Percentiles rank a stretch among this genome's conserved stretches.
Evolutionary conservation across 2,797 vertebrate genomes (phyloP).

Genomic region (Tamandua tetradactyla): DNA sequence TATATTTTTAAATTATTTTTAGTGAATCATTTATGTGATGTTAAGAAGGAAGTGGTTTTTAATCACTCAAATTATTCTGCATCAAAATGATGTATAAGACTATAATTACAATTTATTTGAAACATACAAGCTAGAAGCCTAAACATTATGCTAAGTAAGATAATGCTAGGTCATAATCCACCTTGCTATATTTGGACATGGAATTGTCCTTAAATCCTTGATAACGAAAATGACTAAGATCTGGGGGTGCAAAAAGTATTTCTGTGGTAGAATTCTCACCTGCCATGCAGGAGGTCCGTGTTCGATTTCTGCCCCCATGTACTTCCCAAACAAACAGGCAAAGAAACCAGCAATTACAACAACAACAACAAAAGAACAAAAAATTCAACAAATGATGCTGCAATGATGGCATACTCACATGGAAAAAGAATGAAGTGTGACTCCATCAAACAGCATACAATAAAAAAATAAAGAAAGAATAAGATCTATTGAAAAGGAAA

Average conservation of each 20-base stretch:
- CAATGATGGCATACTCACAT: too few species aligned
- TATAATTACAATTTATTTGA: neutral
- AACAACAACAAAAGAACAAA: too few species aligned
- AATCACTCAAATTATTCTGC: constrained; percentile 11
- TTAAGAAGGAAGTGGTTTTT: neutral
- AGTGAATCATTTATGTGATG: neutral
- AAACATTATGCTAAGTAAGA: neutral
- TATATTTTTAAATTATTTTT: neutral
- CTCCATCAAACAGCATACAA: too few species aligned
- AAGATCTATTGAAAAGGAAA: neutral
- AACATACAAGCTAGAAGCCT: neutral
- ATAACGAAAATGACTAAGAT: neutral
- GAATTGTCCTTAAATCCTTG: neutral
- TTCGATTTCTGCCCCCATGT: too few species aligned
- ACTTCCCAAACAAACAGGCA: too few species aligned
- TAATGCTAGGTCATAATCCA: neutral
- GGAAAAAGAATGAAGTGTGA: too few species aligned
- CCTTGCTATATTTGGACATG: neutral
- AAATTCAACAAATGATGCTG: too few species aligned
- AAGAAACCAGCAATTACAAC: too few species aligned
- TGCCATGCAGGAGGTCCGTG: too few species aligned
- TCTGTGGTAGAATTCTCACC: too few species aligned
- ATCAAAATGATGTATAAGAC: neutral
- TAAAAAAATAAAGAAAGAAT: too few species aligned
- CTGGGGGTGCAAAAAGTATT: too few species aligned